Evolutionary conservation across 1,140 invertebrate genomes (phyloP).

Genomic region (Papilio polytes): DNA sequence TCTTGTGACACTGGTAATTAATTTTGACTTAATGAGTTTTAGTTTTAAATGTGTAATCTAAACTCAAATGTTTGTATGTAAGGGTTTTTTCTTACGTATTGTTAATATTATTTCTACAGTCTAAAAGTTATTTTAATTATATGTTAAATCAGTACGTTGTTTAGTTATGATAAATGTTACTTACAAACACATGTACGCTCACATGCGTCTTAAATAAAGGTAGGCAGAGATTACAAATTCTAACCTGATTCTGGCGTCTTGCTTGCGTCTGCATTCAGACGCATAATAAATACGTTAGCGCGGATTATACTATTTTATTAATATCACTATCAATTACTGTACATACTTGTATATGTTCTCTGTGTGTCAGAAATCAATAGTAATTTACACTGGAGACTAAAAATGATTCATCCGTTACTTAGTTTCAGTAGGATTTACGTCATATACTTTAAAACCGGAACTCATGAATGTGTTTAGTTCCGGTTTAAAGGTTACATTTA

Average conservation of each 20-base stretch:
- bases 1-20: background rate
- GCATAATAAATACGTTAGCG: background rate
- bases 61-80: background rate
- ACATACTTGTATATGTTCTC: too few species aligned
- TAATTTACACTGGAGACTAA: too few species aligned
- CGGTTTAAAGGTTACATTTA: background rate
- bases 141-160: background rate
- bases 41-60: background rate
- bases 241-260: background rate
- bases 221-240: background rate
- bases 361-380: too few species aligned
- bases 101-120: background rate
- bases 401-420: too few species aligned
- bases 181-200: background rate
- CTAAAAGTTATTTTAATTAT: too few species aligned
- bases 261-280: background rate
- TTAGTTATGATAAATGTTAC: background rate
- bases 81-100: background rate
- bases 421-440: too few species aligned
- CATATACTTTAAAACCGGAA: too few species aligned
- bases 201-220: background rate
- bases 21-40: background rate
- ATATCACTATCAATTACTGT: too few species aligned
- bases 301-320: background rate
- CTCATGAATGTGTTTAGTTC: too few species aligned